Conservation (phyloP, 2,113 vertebrate genomes). For the Paraplagusia blochii region DNA sequence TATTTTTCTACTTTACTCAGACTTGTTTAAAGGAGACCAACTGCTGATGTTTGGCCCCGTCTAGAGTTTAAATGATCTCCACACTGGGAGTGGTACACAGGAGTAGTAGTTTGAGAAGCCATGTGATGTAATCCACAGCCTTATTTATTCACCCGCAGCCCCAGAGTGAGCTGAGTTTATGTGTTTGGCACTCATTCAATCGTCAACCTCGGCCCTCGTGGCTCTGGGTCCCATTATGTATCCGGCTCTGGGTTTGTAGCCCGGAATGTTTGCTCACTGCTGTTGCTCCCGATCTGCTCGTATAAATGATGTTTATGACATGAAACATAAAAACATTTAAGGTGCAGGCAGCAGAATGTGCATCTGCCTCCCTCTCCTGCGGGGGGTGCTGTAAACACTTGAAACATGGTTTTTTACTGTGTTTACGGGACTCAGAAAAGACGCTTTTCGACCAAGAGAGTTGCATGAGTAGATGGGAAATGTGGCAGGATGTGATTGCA, state of each 20-base stretch:
- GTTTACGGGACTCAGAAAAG: too few species aligned
- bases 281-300: constrained; percentile 17
- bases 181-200: constrained; percentile 70
- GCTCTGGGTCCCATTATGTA: constrained; percentile 40
- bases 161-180: constrained; percentile 66
- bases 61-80: constrained; percentile 70
- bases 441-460: too few species aligned
- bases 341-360: not conserved
- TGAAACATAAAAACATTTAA: constrained; percentile 9
- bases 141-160: constrained; percentile 74
- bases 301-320: constrained; percentile 26
- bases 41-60: constrained; percentile 74
- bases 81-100: constrained; percentile 69
- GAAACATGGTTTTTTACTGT: too few species aligned
- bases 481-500: too few species aligned
- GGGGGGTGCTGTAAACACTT: too few species aligned
- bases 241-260: constrained; percentile 32
- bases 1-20: constrained; percentile 79
- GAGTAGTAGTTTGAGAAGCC: constrained; percentile 63
- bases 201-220: constrained; percentile 48
- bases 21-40: constrained; percentile 82
- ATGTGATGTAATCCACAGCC: constrained; percentile 75
- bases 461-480: too few species aligned
- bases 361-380: too few species aligned
- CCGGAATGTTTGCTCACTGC: constrained; percentile 26